Percentiles rank a stretch among this genome's conserved stretches.
Evolutionary conservation across 2,113 vertebrate species (phyloP).

Genomic region (Pseudorasbora parva): DNA sequence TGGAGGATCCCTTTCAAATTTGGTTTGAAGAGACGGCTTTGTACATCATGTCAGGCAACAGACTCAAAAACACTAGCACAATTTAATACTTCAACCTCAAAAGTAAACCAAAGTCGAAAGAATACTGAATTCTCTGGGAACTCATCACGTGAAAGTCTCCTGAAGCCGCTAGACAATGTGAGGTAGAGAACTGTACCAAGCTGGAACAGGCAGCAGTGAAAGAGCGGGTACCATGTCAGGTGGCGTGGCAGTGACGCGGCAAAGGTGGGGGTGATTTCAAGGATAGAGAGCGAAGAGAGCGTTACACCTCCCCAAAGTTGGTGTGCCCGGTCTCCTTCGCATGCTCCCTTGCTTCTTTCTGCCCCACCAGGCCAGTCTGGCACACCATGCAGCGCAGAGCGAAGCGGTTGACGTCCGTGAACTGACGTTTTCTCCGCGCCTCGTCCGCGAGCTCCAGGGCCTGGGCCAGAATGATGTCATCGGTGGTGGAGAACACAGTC

Average conservation of each 20-base stretch:
- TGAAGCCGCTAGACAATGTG: conserved; percentile 67
- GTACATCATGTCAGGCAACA: conserved; percentile 37
- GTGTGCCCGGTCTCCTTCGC: conserved; percentile 96
- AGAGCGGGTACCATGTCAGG: conserved; percentile 51
- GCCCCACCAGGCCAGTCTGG: conserved; percentile 93
- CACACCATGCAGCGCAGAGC: conserved; percentile 94
- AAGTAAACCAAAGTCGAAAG: conserved; percentile 59
- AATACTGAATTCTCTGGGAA: conserved; percentile 56
- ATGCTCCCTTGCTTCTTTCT: conserved; percentile 92
- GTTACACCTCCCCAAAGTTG: conserved; percentile 96
- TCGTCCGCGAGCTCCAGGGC: conserved; percentile 95
- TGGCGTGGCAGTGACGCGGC: conserved; percentile 39
- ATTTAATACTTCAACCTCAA: conserved; percentile 34
- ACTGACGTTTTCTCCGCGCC: conserved; percentile 90
- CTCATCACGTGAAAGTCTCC: conserved; percentile 59
- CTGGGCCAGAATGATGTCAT: conserved; percentile 90
- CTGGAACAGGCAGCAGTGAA: conserved; percentile 60
- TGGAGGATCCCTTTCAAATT: conserved; percentile 33
- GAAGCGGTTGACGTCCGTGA: conserved; percentile 93
- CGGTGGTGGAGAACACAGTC: conserved; percentile 89
- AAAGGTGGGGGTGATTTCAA: neutral
- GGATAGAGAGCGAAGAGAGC: conserved; percentile 25
- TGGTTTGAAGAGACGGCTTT: conserved; percentile 36
- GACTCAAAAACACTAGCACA: conserved; percentile 36
- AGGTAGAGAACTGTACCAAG: conserved; percentile 86